phyloP scores from a whole-genome alignment of 2,888 invertebrate genomes.

The Metellina segmentata region DNA sequence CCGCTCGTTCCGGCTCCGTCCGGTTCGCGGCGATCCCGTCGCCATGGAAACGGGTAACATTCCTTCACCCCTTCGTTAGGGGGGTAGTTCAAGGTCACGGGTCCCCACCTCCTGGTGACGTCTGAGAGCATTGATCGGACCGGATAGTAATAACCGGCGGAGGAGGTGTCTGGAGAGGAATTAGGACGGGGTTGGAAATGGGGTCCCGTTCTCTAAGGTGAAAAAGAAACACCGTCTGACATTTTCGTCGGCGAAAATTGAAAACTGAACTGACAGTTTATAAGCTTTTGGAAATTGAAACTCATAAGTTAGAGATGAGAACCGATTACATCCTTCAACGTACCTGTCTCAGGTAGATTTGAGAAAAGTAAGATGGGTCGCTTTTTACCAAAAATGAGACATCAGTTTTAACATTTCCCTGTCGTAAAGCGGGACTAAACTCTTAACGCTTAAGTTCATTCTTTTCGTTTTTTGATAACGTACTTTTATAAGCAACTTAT shows the following conservation, averaged over 20 bases:
- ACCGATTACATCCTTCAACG: too few species aligned
- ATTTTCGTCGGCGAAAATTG: background rate
- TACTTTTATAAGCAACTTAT: too few species aligned
- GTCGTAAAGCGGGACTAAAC: too few species aligned
- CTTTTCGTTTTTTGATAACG: too few species aligned
- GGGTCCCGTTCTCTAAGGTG: too few species aligned
- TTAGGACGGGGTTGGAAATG: too few species aligned
- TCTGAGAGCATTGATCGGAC: slow-evolving; percentile 49
- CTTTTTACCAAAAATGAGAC: too few species aligned
- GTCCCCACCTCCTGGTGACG: background rate
- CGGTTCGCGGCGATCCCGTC: slow-evolving; percentile 38
- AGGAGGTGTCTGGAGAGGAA: slow-evolving; percentile 10
- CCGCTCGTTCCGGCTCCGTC: slow-evolving; percentile 35
- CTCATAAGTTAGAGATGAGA: background rate
- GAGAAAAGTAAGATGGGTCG: too few species aligned
- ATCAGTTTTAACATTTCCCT: too few species aligned
- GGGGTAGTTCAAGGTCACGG: slow-evolving; percentile 43
- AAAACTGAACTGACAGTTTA: background rate
- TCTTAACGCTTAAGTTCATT: too few species aligned
- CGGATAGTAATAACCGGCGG: background rate
- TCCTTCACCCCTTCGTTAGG: slow-evolving; percentile 9
- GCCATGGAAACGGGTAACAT: slow-evolving; percentile 45
- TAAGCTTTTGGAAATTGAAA: background rate
- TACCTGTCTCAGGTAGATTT: too few species aligned
- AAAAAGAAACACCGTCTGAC: background rate